Evolutionary conservation across 2,797 vertebrate genomes (phyloP).

Genomic region (Pangasius larnaudii): DNA sequence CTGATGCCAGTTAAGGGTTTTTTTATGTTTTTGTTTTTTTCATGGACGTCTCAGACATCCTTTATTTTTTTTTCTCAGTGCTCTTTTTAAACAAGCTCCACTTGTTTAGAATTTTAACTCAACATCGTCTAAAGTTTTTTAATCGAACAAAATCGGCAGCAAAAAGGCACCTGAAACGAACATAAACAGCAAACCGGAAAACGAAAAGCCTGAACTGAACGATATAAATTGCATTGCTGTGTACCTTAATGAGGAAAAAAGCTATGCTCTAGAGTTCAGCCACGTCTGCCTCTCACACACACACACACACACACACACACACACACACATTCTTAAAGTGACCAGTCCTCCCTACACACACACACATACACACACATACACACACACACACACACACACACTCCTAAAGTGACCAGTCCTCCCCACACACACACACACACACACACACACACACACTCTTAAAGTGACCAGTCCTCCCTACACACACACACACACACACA

Average conservation of each 20-base stretch:
- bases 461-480: no score
- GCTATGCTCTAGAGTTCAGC: slow-evolving; percentile 68
- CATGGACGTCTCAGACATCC: slow-evolving; percentile 60
- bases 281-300: slow-evolving; percentile 36
- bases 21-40: slow-evolving; percentile 17
- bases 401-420: no score
- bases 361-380: neutral
- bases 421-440: neutral
- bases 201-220: slow-evolving; percentile 63
- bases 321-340: neutral
- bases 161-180: slow-evolving; percentile 73
- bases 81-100: slow-evolving; percentile 74
- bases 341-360: slow-evolving; percentile 27
- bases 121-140: slow-evolving; percentile 56
- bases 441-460: neutral
- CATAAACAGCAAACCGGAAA: slow-evolving; percentile 44
- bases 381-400: no score
- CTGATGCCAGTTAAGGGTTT: slow-evolving; percentile 56
- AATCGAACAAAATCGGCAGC: slow-evolving; percentile 78
- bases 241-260: slow-evolving; percentile 64
- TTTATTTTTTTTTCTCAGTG: slow-evolving; percentile 64
- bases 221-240: slow-evolving; percentile 73
- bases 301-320: slow-evolving; percentile 23
- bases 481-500: neutral
- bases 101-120: slow-evolving; percentile 72